Evolutionary conservation across 2,113 vertebrate species (phyloP).

Genomic region (Grammomys dolichurus): DNA sequence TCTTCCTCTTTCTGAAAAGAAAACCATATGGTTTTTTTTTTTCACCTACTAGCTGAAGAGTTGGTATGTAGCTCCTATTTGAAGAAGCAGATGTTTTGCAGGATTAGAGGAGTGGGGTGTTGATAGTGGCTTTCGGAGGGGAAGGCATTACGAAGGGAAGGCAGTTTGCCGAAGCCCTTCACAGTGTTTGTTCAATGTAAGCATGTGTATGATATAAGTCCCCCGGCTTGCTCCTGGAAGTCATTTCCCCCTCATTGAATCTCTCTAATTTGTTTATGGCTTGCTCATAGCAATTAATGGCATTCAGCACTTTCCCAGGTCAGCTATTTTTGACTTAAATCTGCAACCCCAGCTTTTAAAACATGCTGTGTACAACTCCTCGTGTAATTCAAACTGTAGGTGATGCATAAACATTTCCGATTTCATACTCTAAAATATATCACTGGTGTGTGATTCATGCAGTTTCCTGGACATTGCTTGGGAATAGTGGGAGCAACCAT

Average conservation of each 20-base stretch:
- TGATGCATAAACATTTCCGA: conserved; percentile 10
- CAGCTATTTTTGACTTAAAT: conserved; percentile 64
- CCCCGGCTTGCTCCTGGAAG: conserved; percentile 21
- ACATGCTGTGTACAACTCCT: background rate
- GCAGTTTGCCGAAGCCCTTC: background rate
- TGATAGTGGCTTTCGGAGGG: conserved; percentile 39
- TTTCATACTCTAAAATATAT: conserved; percentile 40
- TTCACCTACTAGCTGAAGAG: conserved; percentile 20
- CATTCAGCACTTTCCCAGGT: conserved; percentile 60
- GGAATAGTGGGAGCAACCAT: background rate
- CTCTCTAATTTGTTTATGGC: conserved; percentile 45
- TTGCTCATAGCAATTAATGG: conserved; percentile 58
- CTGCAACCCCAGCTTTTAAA: conserved; percentile 38
- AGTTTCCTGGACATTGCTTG: conserved; percentile 28
- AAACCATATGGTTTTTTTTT: conserved; percentile 39
- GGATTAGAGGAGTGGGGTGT: conserved; percentile 16
- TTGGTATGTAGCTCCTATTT: conserved; percentile 18
- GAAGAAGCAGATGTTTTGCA: conserved; percentile 58
- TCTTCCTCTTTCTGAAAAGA: conserved; percentile 24
- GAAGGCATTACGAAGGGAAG: background rate
- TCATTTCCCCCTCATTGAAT: conserved; percentile 34
- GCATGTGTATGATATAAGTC: background rate
- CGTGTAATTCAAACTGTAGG: conserved; percentile 12
- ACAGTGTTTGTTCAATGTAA: background rate
- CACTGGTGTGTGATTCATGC: background rate